Base-by-base conservation (phyloP, 2,888 invertebrate species). In the Coleophora deauratella region DNA sequence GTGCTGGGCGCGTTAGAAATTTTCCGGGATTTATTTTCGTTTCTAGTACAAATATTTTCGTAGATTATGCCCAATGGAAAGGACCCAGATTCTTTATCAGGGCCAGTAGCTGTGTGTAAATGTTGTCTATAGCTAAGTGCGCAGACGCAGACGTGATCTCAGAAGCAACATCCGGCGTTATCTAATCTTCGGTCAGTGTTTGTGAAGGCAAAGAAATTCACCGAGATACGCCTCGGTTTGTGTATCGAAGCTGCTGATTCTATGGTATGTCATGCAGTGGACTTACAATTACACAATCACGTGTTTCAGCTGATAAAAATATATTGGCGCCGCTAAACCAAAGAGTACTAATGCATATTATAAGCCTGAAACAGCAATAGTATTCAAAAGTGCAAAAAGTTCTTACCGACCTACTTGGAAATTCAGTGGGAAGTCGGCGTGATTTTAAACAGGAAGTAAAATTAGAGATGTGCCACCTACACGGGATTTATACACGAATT, bases 121-220 rank as follows among this genome's bases (percentile, higher is more conserved):
- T 54, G 53, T 58, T 57, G 54, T 59, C 51, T 57, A 58, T 61
- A 47, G 54, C 50, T 42, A 50, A 38, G 33, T 40, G 35, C 40
- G 40, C 37, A 37, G 52, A 49, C 54, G 55, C 51, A 51, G 59
- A 54, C 57, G 55, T 60, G 66, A 64, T 66, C 66, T 59, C 62
- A 65, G 70, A 54, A 66, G 69, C 67, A 63, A 70, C 80, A 81
- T 80, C 81, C 81, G 76, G 67, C 65, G 66, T 69, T 82, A 82
- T 84, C 82, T 84, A 73, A 84, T 84, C 82, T 81, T 55, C 72
- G 81, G 82, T 81, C 82, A 82, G 80, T 77, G 79, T 80, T 78
- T 78, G 70, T 60, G 57, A 55, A 71, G 67, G 58, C 57, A 57
- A 62, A 61, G 67, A 72, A 66, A 72, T 66, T 63, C 66, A 73